These are phyloP conservation scores for Natator depressus DNA, from an alignment of 2,113 vertebrate species.

Conservation along the genomic window DNA sequence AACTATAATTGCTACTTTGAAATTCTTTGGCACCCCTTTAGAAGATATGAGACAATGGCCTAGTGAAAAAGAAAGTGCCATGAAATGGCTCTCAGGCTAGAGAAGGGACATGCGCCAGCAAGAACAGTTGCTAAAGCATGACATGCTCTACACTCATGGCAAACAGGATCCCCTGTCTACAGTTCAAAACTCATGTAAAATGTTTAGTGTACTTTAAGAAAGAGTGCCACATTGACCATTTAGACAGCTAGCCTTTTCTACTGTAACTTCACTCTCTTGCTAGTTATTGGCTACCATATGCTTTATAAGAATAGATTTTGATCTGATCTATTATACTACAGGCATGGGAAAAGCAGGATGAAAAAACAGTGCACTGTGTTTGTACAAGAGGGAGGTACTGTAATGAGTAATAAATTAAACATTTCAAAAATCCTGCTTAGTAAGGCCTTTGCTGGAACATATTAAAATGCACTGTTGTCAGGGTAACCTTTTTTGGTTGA, in stretches of 20 bases:
- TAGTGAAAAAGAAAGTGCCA: background rate
- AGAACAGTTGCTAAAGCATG: background rate
- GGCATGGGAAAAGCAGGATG: background rate
- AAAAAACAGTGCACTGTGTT: background rate
- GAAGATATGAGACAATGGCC: background rate
- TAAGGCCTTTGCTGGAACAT: constrained; percentile 12
- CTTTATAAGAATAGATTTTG: background rate
- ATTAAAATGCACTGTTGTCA: constrained; percentile 26
- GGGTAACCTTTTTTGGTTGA: constrained; percentile 32
- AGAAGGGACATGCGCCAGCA: background rate
- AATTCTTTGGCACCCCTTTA: background rate
- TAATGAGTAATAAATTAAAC: background rate
- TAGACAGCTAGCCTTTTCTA: background rate
- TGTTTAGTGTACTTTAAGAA: too few relatives aligned
- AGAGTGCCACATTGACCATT: background rate
- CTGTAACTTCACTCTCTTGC: background rate
- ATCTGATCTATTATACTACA: background rate
- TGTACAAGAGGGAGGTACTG: background rate
- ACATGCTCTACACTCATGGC: background rate
- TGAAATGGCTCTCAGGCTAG: background rate
- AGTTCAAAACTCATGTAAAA: fast-evolving
- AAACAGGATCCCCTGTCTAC: background rate
- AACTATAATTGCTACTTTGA: background rate
- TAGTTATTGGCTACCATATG: background rate
- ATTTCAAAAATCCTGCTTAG: background rate